Percentiles rank a stretch among this genome's conserved stretches.
phyloP scores from a whole-genome alignment of 2,888 invertebrate genomes.

The Andrena chrysosceles region DNA sequence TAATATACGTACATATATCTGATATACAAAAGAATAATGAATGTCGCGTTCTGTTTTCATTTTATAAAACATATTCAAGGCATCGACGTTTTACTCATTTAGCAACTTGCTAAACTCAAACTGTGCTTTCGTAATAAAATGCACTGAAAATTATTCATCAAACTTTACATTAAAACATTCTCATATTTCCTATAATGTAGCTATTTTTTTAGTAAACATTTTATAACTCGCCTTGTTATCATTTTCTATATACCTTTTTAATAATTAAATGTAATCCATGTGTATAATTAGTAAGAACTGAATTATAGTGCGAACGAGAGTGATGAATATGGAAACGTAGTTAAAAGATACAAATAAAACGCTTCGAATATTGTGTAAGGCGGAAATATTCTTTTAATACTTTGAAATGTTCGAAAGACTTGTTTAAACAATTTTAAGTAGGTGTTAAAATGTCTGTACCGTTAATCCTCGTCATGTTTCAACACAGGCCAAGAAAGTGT shows the following conservation, averaged over 20 bases:
- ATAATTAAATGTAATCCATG: neutral
- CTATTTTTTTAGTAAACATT: neutral
- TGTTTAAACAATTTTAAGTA: neutral
- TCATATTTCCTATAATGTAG: neutral
- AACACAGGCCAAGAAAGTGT: constrained; percentile 5
- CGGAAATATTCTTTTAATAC: neutral
- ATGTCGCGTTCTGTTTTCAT: neutral
- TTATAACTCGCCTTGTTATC: neutral
- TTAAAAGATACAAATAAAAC: neutral
- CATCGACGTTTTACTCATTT: neutral
- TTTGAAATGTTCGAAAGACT: neutral
- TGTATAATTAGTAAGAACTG: neutral
- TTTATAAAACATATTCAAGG: neutral
- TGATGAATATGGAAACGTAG: neutral
- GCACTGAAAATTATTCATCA: neutral
- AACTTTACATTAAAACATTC: neutral
- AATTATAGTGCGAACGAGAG: neutral
- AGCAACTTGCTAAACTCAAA: neutral
- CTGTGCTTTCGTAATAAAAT: constrained; percentile 16
- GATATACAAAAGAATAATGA: neutral
- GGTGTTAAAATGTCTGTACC: neutral
- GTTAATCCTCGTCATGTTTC: neutral
- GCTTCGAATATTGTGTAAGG: neutral
- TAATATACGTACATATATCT: neutral
- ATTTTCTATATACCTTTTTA: neutral